Evolutionary conservation across 2,113 vertebrate species (phyloP), one percentile per base, ranked within the genome.

Genomic region (Nycticorax nycticorax): DNA sequence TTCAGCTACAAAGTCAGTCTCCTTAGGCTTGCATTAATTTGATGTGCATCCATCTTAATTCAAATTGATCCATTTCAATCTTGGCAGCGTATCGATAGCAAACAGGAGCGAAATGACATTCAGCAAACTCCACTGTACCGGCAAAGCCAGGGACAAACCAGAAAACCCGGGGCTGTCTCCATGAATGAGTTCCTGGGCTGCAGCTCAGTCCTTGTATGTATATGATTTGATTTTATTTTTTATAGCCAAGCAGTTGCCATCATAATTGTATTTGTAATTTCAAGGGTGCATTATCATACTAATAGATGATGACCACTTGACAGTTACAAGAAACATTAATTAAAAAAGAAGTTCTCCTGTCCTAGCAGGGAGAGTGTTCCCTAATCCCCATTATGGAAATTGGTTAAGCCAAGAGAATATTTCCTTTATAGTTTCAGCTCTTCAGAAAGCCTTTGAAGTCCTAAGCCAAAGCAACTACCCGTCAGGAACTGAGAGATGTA

Each of bases 371-470:
- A 85, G 27, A 89, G 68, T 75, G 79, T 87, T 96, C 71, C 84
- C 88, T 96, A 76, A 91, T 78, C 79, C 78, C 59, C 84, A 95
- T 88, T 95, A 96, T 87, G 80, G 84, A 93, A 96, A 90, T 92
- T 78, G 66, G 63, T 89, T 95, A 96, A 95, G 53, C 63, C 74
- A 84, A 86, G 81, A 83, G 88, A 95, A 90, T 79, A 93, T 96
- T 92, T 92, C 52, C 79, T 94, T 93, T 79, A 85, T 66, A 60
- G 80, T 67, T 96, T 88, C 71, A 91, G 87, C 69, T 93, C 73
- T 86, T 79, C 78, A 87, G 66, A 96, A 97, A 95, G 87, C 60
- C 67, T 92, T 92, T 87, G 83, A 91, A 91, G 69, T 88, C 81
- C 81, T 85, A 83, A 96, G 94, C 91, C 96, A 95, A 91, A 85